Conservation (phyloP, 2,888 invertebrate genomes). For the Hirtodrosophila confusa region DNA sequence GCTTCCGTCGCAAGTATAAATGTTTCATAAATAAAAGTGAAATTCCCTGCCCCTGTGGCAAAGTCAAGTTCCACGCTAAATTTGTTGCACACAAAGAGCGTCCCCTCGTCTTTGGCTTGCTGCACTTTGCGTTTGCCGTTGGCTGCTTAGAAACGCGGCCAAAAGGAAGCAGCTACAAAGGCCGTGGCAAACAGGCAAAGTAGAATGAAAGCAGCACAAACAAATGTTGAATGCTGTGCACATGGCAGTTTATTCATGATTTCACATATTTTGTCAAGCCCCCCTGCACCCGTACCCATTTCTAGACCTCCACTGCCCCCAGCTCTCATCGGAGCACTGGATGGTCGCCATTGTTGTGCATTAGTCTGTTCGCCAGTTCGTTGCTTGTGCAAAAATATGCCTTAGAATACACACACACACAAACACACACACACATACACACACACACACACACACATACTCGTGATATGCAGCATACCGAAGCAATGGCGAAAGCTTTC, state of each 20-base stretch:
- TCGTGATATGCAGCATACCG: slow-evolving; percentile 5
- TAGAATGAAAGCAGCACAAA: slow-evolving; percentile 13
- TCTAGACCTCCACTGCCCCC: slow-evolving; percentile 4
- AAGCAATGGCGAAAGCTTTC: slow-evolving; percentile 59
- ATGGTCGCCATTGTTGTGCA: slow-evolving; percentile 65
- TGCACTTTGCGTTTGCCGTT: slow-evolving; percentile 25
- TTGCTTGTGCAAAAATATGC: slow-evolving; percentile 69
- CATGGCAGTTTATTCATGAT: slow-evolving; percentile 81
- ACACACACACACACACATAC: neutral
- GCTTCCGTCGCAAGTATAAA: slow-evolving; percentile 13
- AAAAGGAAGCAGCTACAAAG: slow-evolving; percentile 43
- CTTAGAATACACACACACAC: slow-evolving; percentile 38
- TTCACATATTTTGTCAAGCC: slow-evolving; percentile 73
- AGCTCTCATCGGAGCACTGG: slow-evolving; percentile 12
- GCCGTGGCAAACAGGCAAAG: slow-evolving; percentile 21
- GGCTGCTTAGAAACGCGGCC: slow-evolving; percentile 30
- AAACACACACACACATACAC: slow-evolving; percentile 18
- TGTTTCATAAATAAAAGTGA: slow-evolving; percentile 46
- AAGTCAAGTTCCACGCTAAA: slow-evolving; percentile 64
- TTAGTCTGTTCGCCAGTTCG: slow-evolving; percentile 59
- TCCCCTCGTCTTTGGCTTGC: slow-evolving; percentile 19
- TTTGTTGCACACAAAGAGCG: slow-evolving; percentile 55
- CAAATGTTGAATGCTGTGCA: slow-evolving; percentile 73
- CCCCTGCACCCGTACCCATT: neutral
- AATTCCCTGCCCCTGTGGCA: slow-evolving; percentile 31